Conservation (phyloP, 2,797 vertebrate genomes). For the Phoeniculus purpureus region DNA sequence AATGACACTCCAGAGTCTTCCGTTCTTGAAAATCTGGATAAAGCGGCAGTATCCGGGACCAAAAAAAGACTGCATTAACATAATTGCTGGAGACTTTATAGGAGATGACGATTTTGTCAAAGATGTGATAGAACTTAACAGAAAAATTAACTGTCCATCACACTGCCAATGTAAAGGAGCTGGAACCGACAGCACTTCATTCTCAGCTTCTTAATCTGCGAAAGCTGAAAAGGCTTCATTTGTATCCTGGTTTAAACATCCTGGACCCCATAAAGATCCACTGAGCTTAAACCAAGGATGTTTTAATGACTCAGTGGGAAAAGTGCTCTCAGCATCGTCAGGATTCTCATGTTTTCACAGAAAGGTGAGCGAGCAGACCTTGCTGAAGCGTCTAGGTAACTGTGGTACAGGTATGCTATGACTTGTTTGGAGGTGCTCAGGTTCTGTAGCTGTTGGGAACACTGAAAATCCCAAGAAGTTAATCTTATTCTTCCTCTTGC, state of each 20-base stretch:
- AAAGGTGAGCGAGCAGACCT: background rate
- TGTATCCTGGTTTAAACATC: background rate
- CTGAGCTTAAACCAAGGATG: background rate
- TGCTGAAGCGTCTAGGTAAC: background rate
- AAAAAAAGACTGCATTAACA: slow-evolving; percentile 80
- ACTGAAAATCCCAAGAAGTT: background rate
- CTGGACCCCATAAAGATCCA: background rate
- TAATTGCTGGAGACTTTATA: slow-evolving; percentile 92
- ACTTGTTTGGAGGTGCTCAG: background rate
- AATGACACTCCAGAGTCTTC: slow-evolving; percentile 82
- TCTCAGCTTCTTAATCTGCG: background rate
- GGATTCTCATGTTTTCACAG: background rate
- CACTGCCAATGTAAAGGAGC: background rate
- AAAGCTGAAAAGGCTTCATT: background rate
- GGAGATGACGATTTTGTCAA: slow-evolving; percentile 80
- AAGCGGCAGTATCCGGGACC: slow-evolving; percentile 83
- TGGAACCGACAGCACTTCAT: background rate
- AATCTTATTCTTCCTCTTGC: background rate
- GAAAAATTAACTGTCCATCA: slow-evolving; percentile 75
- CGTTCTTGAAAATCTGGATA: slow-evolving; percentile 82
- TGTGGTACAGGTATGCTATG: background rate
- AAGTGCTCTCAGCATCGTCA: background rate
- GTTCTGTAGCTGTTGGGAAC: background rate
- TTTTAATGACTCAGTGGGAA: background rate
- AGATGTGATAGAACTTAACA: slow-evolving; percentile 85